Conservation (phyloP, 1,140 invertebrate species). For the Papilio helenus region DNA sequence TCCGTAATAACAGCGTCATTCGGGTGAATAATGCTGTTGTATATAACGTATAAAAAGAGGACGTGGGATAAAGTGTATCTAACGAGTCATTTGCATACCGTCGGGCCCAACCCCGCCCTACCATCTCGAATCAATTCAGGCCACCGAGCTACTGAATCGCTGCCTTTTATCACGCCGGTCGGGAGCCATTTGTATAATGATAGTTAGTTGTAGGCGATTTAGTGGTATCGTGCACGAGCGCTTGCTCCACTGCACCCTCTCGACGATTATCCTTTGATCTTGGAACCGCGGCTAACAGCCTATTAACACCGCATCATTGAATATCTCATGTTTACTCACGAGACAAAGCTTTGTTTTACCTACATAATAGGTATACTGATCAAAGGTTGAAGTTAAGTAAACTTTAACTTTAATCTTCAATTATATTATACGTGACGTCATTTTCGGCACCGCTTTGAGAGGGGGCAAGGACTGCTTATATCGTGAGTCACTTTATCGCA, state of each 20-base stretch:
- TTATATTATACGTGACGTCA: background rate
- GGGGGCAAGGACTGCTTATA: background rate
- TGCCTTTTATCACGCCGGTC: constrained; percentile 37
- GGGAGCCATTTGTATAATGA: constrained; percentile 37
- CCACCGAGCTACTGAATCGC: constrained; percentile 36
- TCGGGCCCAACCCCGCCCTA: constrained; percentile 21
- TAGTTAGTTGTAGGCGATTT: constrained; percentile 37
- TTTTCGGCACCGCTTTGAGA: background rate
- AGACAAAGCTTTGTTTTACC: background rate
- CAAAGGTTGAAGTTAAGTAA: background rate
- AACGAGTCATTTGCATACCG: constrained; percentile 31
- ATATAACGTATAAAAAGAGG: constrained; percentile 27
- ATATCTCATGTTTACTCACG: constrained; percentile 5
- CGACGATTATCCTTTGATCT: constrained; percentile 37
- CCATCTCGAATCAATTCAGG: constrained; percentile 38
- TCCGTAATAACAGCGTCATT: constrained; percentile 9
- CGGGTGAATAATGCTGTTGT: constrained; percentile 9
- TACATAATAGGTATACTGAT: background rate
- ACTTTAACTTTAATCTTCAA: background rate
- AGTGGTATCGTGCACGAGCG: constrained; percentile 35
- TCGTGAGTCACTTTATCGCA: background rate
- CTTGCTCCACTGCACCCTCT: constrained; percentile 36
- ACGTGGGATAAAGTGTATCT: constrained; percentile 30
- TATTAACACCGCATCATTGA: constrained; percentile 33
- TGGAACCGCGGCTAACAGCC: constrained; percentile 29